Evolutionary conservation across 2,888 invertebrate genomes (phyloP).

Genomic region (Hipparchia semele): DNA sequence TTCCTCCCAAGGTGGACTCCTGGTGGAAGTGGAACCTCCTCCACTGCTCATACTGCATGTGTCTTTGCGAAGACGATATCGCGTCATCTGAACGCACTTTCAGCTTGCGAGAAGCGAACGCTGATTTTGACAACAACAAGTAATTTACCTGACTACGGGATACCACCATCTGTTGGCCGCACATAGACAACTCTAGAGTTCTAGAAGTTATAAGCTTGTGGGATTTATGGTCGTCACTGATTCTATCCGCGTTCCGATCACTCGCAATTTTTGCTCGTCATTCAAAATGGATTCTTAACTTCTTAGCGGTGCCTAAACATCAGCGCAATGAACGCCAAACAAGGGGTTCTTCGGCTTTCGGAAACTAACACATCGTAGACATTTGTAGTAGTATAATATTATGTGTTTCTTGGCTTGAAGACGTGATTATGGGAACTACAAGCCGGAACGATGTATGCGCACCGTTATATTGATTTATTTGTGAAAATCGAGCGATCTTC

Average conservation of each 20-base stretch:
- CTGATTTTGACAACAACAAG: conserved; percentile 84
- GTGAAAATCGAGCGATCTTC: not conserved
- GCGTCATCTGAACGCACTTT: conserved; percentile 89
- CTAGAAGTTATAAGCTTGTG: conserved; percentile 1
- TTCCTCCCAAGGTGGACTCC: conserved; percentile 87
- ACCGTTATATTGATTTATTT: not conserved
- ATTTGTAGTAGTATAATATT: not conserved
- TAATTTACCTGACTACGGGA: conserved; percentile 46
- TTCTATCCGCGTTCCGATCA: conserved; percentile 2
- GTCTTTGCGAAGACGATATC: conserved; percentile 91
- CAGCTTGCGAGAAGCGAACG: conserved; percentile 86
- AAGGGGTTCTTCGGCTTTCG: not conserved
- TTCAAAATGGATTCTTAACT: not conserved
- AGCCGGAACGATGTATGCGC: not conserved
- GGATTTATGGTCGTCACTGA: not conserved
- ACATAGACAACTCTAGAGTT: not conserved
- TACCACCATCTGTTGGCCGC: conserved; percentile 19
- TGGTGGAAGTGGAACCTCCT: conserved; percentile 95
- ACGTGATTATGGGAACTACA: not conserved
- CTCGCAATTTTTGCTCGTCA: not conserved
- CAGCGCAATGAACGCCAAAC: not conserved
- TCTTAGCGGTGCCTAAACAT: not conserved
- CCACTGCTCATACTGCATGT: conserved; percentile 95
- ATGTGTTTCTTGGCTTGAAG: too few relatives aligned
- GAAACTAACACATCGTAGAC: not conserved